Evolutionary conservation across 2,113 vertebrate genomes (phyloP).

Genomic region (Chitala chitala): DNA sequence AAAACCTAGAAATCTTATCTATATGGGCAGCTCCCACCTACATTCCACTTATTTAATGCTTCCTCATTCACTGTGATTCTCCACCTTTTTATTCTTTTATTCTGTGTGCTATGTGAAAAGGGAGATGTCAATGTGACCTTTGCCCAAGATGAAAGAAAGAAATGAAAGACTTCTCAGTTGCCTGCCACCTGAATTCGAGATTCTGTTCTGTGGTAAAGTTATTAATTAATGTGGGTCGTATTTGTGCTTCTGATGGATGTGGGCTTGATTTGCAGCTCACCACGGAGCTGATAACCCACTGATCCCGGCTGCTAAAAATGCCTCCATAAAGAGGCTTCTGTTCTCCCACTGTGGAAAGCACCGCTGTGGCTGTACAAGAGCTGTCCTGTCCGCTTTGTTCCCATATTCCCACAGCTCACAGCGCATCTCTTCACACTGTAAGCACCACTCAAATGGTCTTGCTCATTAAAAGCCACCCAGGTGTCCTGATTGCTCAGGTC

Average conservation of each 20-base stretch:
- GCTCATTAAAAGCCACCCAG: not conserved
- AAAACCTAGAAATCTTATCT: constrained; percentile 13
- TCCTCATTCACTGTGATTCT: not conserved
- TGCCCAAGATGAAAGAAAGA: not conserved
- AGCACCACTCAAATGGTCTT: not conserved
- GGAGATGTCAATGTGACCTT: not conserved
- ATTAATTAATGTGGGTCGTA: constrained; percentile 22
- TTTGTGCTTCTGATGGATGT: constrained; percentile 16
- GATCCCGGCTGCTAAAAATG: not conserved
- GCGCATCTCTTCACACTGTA: not conserved
- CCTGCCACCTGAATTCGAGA: not conserved
- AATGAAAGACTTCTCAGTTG: not conserved
- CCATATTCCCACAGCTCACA: constrained; percentile 16
- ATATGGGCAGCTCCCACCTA: not conserved
- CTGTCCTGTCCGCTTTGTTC: not conserved
- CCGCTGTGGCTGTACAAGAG: constrained; percentile 5
- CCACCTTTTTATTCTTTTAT: not conserved
- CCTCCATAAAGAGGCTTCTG: constrained; percentile 20
- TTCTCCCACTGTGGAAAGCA: constrained; percentile 1
- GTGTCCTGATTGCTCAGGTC: not conserved
- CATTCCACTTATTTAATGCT: constrained; percentile 8
- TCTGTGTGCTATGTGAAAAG: not conserved
- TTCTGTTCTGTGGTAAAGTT: not conserved
- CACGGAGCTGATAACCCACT: constrained; percentile 16
- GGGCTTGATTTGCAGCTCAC: constrained; percentile 9